Conservation (phyloP, 1,140 invertebrate genomes). For the Trachymyrmex septentrionalis region DNA sequence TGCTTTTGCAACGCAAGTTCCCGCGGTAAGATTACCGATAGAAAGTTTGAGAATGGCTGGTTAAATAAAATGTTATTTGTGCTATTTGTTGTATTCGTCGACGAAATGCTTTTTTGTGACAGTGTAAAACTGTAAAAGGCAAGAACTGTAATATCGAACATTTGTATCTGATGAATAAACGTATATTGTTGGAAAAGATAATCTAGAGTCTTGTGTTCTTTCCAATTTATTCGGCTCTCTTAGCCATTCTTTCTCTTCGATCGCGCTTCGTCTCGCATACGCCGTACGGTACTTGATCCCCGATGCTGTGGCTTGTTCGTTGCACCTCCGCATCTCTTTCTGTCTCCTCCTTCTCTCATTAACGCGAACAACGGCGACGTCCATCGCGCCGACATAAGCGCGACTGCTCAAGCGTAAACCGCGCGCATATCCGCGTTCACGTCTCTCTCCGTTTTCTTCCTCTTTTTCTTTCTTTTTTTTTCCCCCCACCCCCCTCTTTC, state of each 20-base stretch:
- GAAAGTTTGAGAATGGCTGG: slow-evolving; percentile 80
- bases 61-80: slow-evolving; percentile 44
- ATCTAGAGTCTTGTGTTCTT: slow-evolving; percentile 69
- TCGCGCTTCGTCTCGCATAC: neutral
- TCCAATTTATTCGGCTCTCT: slow-evolving; percentile 44
- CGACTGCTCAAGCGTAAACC: slow-evolving; percentile 37
- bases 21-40: slow-evolving; percentile 47
- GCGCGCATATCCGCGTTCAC: slow-evolving; percentile 45
- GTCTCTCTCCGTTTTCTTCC: slow-evolving; percentile 49
- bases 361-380: slow-evolving; percentile 37
- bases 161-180: slow-evolving; percentile 77
- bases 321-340: slow-evolving; percentile 44
- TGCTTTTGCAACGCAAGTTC: slow-evolving; percentile 32
- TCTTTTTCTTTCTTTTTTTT: slow-evolving; percentile 8
- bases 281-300: neutral
- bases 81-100: slow-evolving; percentile 59
- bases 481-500: too few species aligned
- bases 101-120: slow-evolving; percentile 45
- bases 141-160: slow-evolving; percentile 65
- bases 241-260: slow-evolving; percentile 4
- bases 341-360: slow-evolving; percentile 9
- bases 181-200: slow-evolving; percentile 66
- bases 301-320: slow-evolving; percentile 61
- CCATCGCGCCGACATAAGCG: slow-evolving; percentile 15
- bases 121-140: slow-evolving; percentile 32